Evolutionary conservation across 2,113 vertebrate genomes (phyloP).

Genomic region (Poicephalus meyeri): DNA sequence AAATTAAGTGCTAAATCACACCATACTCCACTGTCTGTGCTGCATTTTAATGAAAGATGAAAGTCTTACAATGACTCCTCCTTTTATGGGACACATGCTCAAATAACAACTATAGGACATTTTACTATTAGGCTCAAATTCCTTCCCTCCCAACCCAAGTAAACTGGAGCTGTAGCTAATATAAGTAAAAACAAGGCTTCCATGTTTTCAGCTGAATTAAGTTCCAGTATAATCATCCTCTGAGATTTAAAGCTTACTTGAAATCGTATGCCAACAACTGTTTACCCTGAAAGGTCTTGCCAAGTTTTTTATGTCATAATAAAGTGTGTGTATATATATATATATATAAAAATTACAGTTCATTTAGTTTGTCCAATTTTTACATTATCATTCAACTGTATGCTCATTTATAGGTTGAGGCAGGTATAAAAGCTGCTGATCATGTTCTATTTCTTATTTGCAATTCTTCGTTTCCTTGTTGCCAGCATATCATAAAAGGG

Average conservation of each 20-base stretch:
- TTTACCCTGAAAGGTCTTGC: not conserved
- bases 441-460: constrained; percentile 89
- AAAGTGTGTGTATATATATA: not conserved
- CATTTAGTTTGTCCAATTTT: not conserved
- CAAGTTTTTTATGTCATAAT: not conserved
- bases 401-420: not conserved
- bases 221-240: not conserved
- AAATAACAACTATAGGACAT: not conserved
- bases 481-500: constrained; percentile 99
- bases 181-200: not conserved
- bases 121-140: not conserved
- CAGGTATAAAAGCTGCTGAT: not conserved
- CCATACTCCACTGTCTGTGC: not conserved
- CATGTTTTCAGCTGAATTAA: not conserved
- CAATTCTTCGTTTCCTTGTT: constrained; percentile 94
- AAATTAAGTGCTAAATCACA: not conserved
- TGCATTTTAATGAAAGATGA: not conserved
- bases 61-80: not conserved
- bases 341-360: not conserved
- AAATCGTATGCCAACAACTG: not conserved
- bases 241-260: not conserved
- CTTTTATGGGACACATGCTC: not conserved
- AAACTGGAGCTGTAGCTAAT: not conserved
- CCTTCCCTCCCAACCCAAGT: not conserved
- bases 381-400: not conserved